Conservation (phyloP, 2,797 vertebrate species). For the Sorex maritimensis region DNA sequence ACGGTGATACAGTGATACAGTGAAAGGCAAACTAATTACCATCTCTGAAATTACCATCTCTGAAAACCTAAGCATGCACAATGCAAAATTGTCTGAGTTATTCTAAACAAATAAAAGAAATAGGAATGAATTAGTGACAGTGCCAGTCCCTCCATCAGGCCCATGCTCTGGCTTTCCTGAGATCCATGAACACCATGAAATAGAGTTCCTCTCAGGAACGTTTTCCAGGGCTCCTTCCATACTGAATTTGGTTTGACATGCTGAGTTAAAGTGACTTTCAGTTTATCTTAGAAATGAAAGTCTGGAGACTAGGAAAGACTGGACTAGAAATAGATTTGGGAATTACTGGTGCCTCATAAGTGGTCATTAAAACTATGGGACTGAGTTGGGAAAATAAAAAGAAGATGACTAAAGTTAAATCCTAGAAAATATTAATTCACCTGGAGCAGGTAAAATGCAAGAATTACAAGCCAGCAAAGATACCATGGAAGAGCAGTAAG, state of each 20-base stretch:
- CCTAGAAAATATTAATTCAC: not conserved
- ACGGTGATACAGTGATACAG: too few species aligned
- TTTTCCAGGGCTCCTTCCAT: not conserved
- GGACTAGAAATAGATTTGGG: not conserved
- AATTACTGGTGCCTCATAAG: not conserved
- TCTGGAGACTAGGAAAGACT: not conserved
- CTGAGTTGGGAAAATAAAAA: not conserved
- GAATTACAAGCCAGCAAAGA: not conserved
- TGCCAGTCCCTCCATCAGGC: not conserved
- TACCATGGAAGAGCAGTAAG: not conserved
- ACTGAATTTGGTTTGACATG: not conserved
- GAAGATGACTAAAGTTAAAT: not conserved
- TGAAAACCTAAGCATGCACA: not conserved
- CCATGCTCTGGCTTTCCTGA: not conserved
- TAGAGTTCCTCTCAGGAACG: fast-evolving
- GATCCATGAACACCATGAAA: not conserved
- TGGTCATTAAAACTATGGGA: not conserved
- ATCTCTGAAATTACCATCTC: not conserved
- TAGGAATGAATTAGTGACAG: not conserved
- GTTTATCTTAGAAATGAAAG: slow-evolving; percentile 36
- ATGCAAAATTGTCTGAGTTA: not conserved
- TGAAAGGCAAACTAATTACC: too few species aligned
- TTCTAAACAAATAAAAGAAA: slow-evolving; percentile 40
- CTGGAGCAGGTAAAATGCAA: too few species aligned
- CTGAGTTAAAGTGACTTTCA: not conserved